These are phyloP conservation scores for Nesoenas mayeri DNA, from an alignment of 2,113 vertebrate species.

Conservation along the genomic window DNA sequence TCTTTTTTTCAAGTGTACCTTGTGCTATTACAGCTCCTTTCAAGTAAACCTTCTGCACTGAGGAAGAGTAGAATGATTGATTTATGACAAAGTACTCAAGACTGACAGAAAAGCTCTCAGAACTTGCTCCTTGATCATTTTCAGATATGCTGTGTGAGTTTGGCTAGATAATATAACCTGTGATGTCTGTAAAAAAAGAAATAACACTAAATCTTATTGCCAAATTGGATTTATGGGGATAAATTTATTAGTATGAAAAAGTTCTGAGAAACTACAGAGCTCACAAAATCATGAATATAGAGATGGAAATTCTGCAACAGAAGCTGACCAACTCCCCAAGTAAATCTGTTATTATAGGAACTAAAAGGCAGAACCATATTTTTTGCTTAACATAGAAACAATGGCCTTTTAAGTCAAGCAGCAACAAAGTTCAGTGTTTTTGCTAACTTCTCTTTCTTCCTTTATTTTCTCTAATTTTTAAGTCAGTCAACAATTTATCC, in stretches of 20 bases:
- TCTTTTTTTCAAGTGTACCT: neutral
- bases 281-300: neutral
- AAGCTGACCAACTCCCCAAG: neutral
- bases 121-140: neutral
- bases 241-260: neutral
- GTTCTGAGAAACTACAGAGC: neutral
- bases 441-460: neutral
- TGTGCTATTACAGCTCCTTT: neutral
- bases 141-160: neutral
- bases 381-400: neutral
- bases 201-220: neutral
- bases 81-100: neutral
- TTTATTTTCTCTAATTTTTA: neutral
- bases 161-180: neutral
- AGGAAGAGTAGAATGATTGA: neutral
- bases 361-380: rapidly evolving
- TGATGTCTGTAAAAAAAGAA: neutral
- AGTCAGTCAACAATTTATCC: neutral
- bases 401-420: neutral
- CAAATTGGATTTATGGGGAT: neutral
- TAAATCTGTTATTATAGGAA: neutral
- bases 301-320: neutral
- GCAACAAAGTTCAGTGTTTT: neutral
- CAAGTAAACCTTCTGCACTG: neutral
- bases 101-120: neutral